Evolutionary conservation across 1,140 invertebrate genomes (phyloP).

Genomic region (Tetramorium alpestre): DNA sequence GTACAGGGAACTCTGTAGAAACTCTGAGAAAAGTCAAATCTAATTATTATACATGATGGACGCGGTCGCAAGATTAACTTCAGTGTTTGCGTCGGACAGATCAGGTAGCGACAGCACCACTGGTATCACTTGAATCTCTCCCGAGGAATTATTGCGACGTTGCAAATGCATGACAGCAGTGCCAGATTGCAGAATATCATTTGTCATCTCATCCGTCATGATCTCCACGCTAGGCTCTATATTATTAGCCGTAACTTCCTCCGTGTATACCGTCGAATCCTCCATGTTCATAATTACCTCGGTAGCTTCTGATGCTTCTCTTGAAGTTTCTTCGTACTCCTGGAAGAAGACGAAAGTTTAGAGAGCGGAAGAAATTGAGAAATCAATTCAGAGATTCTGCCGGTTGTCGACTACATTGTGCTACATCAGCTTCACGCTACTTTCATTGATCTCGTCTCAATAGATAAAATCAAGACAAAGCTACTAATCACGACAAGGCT

Average conservation of each 20-base stretch:
- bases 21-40: neutral
- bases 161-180: slow-evolving; percentile 80
- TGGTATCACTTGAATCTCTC: slow-evolving; percentile 84
- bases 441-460: neutral
- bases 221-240: slow-evolving; percentile 81
- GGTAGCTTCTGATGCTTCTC: slow-evolving; percentile 79
- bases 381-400: neutral
- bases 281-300: slow-evolving; percentile 83
- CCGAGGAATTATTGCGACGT: slow-evolving; percentile 78
- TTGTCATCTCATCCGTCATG: slow-evolving; percentile 79
- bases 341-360: slow-evolving; percentile 20
- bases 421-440: no score
- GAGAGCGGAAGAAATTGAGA: no score
- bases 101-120: slow-evolving; percentile 83
- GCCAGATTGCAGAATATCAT: slow-evolving; percentile 77
- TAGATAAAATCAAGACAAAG: neutral
- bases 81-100: slow-evolving; percentile 79
- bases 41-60: slow-evolving; percentile 84
- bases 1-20: neutral
- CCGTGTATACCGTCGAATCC: slow-evolving; percentile 82
- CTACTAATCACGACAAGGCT: neutral
- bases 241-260: slow-evolving; percentile 83
- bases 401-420: no score
- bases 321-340: slow-evolving; percentile 83
- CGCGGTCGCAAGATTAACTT: slow-evolving; percentile 82